Base-by-base conservation (phyloP, 2,113 vertebrate genomes). In the Podarcis muralis region DNA sequence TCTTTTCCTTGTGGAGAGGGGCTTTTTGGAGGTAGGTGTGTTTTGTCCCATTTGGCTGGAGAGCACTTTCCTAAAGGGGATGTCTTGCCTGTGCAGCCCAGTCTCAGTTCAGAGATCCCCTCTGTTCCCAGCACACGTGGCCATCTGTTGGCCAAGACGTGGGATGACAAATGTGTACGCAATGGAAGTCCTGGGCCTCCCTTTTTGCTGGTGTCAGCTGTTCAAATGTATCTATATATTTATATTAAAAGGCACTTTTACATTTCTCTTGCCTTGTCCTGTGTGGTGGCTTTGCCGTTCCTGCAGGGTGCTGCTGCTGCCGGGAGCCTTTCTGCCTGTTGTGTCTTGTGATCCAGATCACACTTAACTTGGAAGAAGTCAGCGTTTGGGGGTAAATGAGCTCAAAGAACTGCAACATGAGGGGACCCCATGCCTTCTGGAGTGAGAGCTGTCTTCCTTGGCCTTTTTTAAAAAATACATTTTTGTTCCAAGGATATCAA, bases 141-240 rank as follows among this genome's bases (percentile, higher is more conserved):
- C n/a, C n/a, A 16, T 27, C 25, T 5, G 40, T 35, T 69, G 23
- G 76, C 23, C 27, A 30, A 57, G 7, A 12, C 18, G 37, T 9
- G 30, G 15, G 71, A 40, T 1, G 7, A 27, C 5, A 32, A 30
- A 22, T 13, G 16, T 59, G 9, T 59, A 25, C 80, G 16, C 82
- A 25, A 18, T 7, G n/a, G 15, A 16, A 32, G 18, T 27, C 43
- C 15, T 15, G 37, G 27, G 40, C 9, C 72, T 35, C 72, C 65
- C n/a, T 15, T 25, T 62, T 37, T n/a, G 30, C 35, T 32, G 32
- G 12, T 5, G 22, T 9, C 35, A 27, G 25, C 94, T 82, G 90
- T 96, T 95, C 96, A 96, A 96, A 95, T 94, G 95, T 84, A 94
- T 96, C 95, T 97, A 95, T 97, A 97, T 97, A 96, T 97, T 97